Evolutionary conservation across 1,140 invertebrate genomes (phyloP).

Genomic region (Drosophila nigrodunni): DNA sequence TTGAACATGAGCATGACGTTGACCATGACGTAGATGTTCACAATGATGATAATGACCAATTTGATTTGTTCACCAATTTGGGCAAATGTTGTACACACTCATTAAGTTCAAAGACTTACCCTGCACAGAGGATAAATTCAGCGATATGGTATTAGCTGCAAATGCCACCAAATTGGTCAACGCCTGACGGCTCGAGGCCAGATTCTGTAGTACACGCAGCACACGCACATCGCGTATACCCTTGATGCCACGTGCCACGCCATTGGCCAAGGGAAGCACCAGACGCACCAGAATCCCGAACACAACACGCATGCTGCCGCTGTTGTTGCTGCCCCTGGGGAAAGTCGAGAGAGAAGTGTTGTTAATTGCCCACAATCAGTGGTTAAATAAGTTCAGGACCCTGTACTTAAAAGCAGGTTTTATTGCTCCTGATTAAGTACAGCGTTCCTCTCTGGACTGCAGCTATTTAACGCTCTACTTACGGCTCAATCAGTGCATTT

Average conservation of each 20-base stretch:
- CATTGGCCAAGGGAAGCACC: slow-evolving; percentile 75
- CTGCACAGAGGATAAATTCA: slow-evolving; percentile 85
- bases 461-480: slow-evolving; percentile 20
- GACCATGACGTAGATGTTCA: not conserved
- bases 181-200: slow-evolving; percentile 80
- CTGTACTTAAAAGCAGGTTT: too few relatives aligned
- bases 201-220: slow-evolving; percentile 63
- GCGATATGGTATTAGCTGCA: slow-evolving; percentile 85
- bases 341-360: not conserved
- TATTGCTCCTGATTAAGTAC: too few relatives aligned
- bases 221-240: slow-evolving; percentile 77
- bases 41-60: not conserved
- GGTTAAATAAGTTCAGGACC: too few relatives aligned
- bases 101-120: slow-evolving; percentile 59
- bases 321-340: slow-evolving; percentile 55
- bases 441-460: too few relatives aligned
- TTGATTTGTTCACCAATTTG: slow-evolving; percentile 1
- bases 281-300: slow-evolving; percentile 78
- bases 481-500: slow-evolving; percentile 61
- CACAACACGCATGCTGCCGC: slow-evolving; percentile 76
- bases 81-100: not conserved
- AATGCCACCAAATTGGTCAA: slow-evolving; percentile 85
- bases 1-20: not conserved
- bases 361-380: not conserved
- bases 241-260: slow-evolving; percentile 74